Conservation (phyloP, 2,113 vertebrate genomes). For the Scatophagus argus region DNA sequence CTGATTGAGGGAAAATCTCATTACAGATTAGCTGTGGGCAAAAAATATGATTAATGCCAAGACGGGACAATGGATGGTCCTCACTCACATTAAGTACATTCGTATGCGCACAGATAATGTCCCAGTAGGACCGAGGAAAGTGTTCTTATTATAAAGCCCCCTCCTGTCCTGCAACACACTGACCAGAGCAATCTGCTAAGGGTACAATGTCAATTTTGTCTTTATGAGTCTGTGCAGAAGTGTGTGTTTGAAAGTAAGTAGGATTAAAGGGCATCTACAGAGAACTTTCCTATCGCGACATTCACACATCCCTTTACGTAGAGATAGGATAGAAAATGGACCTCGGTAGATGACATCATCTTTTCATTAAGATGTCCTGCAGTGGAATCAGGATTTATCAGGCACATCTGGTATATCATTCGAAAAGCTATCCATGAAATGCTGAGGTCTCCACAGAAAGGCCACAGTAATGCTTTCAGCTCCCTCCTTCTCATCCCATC, state of each 20-base stretch:
- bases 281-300: background rate
- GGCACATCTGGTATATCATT: slow-evolving; percentile 4
- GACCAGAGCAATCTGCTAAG: background rate
- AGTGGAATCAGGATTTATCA: slow-evolving; percentile 9
- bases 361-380: slow-evolving; percentile 1
- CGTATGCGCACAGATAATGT: slow-evolving; percentile 35
- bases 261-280: background rate
- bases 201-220: slow-evolving; percentile 6
- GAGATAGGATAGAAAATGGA: background rate
- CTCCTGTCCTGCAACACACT: background rate
- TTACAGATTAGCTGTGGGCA: slow-evolving; percentile 65
- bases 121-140: slow-evolving; percentile 33
- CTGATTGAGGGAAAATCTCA: slow-evolving; percentile 67
- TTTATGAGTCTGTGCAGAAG: background rate
- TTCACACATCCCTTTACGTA: too few relatives aligned
- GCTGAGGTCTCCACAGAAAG: slow-evolving; percentile 58
- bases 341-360: background rate
- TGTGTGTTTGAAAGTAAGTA: background rate
- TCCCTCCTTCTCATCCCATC: slow-evolving; percentile 7
- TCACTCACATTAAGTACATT: slow-evolving; percentile 39
- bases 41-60: slow-evolving; percentile 61
- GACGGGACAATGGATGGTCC: slow-evolving; percentile 41
- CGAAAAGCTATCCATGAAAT: slow-evolving; percentile 10
- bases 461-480: slow-evolving; percentile 12
- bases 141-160: slow-evolving; percentile 41